Base-by-base conservation (phyloP, 2,888 invertebrate genomes). In the Aphodius granarius region DNA sequence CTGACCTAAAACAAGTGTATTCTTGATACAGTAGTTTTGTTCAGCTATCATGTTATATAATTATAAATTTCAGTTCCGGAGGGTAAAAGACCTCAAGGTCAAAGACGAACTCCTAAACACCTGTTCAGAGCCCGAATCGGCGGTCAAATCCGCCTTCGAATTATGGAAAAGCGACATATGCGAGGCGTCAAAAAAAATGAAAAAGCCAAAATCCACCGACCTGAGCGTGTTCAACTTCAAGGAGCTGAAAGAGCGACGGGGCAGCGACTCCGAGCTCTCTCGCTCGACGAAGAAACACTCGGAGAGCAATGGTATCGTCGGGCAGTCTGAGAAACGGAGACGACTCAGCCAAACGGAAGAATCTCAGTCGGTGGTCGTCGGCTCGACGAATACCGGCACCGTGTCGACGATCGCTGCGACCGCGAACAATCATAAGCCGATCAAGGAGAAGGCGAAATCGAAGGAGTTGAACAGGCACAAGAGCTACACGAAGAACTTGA, bases 331-430 rank as follows among this genome's bases (percentile, higher is more conserved):
- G 80, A 92, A 92, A 87, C 90, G 91, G 84, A 87, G 92, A 84
- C 90, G 92, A 81, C 88, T 91, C 81, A 90, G 89, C 85, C 90
- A 91, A 84, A 89, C 89, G 82, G 88, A 81, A 75, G 86, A 81
- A 73, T 81, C 79, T 73, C 82, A 80, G 66, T 89, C 84, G 19
- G 79, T 83, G 9, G 81, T 86, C 63, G 89, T 91, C 78, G 93
- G 93, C 63, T 93, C 93, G n/a, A 92, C 92, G 72, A 92, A 93
- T 86, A 90, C 91, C 79, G 93, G 93, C 78, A 93, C 92, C 62
- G 89, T 92, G 73, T 87, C 89, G 63, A 87, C 89, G 73, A 86
- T 89, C 77, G 84, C 86, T 5, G 77, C 75, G 43, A 23, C 6
- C 43, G 13, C 43, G 43, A 1, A 9, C 20, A 68, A n/a, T 21